Base-by-base conservation (phyloP, 2,888 invertebrate genomes). In the Hecatera dysodea region DNA sequence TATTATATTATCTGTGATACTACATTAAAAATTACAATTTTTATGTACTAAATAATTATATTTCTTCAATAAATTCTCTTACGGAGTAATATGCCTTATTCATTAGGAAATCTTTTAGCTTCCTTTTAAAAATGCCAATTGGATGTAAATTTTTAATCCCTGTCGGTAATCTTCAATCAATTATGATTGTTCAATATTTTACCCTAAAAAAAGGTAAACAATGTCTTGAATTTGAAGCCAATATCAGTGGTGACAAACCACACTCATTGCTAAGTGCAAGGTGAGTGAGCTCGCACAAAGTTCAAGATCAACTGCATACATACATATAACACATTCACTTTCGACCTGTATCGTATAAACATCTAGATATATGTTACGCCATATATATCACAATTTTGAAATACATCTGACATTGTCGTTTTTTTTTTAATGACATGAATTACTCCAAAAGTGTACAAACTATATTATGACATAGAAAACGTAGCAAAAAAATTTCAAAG, bases 261-360 rank as follows among this genome's bases (percentile, higher is more conserved):
- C 24, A 22, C 11, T 56, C 56, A 62, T 67, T 74, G 50, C 50
- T 48, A 29, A 74, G 71, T 66, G 65, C 77, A 71, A 80, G 77
- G 59, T 33, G 22, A 39, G 53, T 39, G 57, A 62, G 62, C 24
- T 59, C 12, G 15, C 44, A 59, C 24, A 72, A 70, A 80, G 78
- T 76, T 80, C 81, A 78, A 71, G 81, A 66, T 50, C 77, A 60
- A 50, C 65, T 48, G 39, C 55, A 9, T 8, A 8, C 55, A 9
- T 8, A 8, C 17, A 15, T 9, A 12, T 33, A 11, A 22, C 36
- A 17, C 53, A 29, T 50, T 65, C 33, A 56, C 42, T 71, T 55
- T 22, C 7, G 19, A 62, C 27, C 39, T 39, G 29, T 12, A 22
- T 19, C 1, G 19, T 44, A 44, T 44, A 44, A 19, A 19, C 19